phyloP scores from a whole-genome alignment of 2,888 invertebrate species.

The Cephus sareptanus region DNA sequence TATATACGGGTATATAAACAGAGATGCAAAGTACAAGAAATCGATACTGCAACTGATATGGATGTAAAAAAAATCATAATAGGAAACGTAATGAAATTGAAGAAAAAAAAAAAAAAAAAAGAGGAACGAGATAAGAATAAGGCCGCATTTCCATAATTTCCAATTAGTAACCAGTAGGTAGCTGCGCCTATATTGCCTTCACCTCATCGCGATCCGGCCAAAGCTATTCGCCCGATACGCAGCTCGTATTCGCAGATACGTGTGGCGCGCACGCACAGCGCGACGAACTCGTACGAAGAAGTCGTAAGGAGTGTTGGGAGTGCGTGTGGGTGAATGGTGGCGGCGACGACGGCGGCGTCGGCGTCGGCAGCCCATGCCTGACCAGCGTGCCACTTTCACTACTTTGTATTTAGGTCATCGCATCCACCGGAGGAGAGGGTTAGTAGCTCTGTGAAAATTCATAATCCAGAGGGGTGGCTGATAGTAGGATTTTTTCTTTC shows the following conservation, averaged over 20 bases:
- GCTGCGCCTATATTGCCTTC: slow-evolving; percentile 42
- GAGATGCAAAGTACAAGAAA: slow-evolving; percentile 21
- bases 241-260: slow-evolving; percentile 26
- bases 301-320: neutral
- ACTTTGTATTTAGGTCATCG: slow-evolving; percentile 64
- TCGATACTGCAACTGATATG: neutral
- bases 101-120: slow-evolving; percentile 12
- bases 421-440: slow-evolving; percentile 49
- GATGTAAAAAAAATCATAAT: neutral
- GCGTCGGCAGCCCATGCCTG: slow-evolving; percentile 57
- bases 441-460: slow-evolving; percentile 25
- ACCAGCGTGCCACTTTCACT: slow-evolving; percentile 66
- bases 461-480: neutral
- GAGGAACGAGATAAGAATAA: slow-evolving; percentile 23
- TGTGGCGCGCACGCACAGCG: slow-evolving; percentile 9
- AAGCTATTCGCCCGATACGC: slow-evolving; percentile 41
- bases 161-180: slow-evolving; percentile 50
- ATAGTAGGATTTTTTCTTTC: neutral
- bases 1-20: neutral
- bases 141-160: slow-evolving; percentile 47
- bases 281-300: slow-evolving; percentile 3
- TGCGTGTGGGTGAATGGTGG: slow-evolving; percentile 13
- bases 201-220: slow-evolving; percentile 43
- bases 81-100: neutral
- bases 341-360: slow-evolving; percentile 35